Conservation (phyloP, 2,888 invertebrate genomes). For the Nephrotoma flavescens region DNA sequence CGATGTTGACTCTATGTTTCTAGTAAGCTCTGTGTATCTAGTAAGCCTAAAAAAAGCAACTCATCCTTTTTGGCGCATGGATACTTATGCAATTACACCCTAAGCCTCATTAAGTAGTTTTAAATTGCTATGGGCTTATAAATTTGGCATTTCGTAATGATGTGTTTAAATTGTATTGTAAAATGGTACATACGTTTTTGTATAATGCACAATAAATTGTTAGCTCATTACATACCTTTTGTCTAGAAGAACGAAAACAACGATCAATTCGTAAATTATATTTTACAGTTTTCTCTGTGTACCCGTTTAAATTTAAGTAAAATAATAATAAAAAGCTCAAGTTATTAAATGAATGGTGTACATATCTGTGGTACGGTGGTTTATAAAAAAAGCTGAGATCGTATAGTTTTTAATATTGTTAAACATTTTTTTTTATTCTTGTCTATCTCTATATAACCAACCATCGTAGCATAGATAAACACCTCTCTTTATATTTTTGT, state of each 20-base stretch:
- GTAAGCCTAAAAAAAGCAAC: too few species aligned
- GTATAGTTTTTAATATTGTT: not conserved
- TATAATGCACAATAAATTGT: not conserved
- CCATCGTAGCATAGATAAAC: not conserved
- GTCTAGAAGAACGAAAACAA: not conserved
- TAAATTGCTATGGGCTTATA: too few species aligned
- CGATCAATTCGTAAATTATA: not conserved
- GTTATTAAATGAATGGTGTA: not conserved
- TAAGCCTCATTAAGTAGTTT: too few species aligned
- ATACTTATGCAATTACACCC: too few species aligned
- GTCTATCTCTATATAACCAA: not conserved
- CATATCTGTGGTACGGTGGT: not conserved
- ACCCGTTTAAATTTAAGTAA: not conserved
- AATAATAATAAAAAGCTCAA: not conserved
- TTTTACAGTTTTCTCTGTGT: not conserved
- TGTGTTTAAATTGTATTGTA: too few species aligned
- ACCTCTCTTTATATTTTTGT: not conserved
- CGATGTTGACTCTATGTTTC: too few species aligned
- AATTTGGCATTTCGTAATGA: too few species aligned
- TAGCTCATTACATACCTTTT: not conserved
- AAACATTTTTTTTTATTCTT: not conserved
- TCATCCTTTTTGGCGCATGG: too few species aligned
- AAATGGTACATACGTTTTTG: not conserved
- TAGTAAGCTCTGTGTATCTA: too few species aligned
- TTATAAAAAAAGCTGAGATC: not conserved